Conservation (phyloP, 2,888 invertebrate genomes). For the Dicycla oo region DNA sequence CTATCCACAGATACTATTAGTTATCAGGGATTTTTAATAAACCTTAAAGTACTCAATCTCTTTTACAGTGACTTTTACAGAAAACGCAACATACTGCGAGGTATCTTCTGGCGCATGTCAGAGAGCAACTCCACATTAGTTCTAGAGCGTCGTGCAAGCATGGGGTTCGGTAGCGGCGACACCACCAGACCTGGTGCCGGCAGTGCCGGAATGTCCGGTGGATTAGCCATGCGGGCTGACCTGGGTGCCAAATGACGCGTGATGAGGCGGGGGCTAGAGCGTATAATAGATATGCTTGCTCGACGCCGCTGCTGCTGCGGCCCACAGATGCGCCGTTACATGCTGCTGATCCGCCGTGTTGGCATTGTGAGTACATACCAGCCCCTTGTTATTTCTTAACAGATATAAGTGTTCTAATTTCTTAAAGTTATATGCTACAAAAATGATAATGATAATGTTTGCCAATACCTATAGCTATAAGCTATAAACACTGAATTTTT, state of each 20-base stretch:
- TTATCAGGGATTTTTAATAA: too few relatives aligned
- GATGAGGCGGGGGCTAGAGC: conserved; percentile 86
- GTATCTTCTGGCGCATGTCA: conserved; percentile 87
- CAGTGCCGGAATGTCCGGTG: conserved; percentile 67
- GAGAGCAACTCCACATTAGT: conserved; percentile 83
- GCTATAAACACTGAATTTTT: too few relatives aligned
- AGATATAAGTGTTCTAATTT: too few relatives aligned
- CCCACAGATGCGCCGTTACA: conserved; percentile 82
- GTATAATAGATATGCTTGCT: conserved; percentile 87
- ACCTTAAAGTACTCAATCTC: too few relatives aligned
- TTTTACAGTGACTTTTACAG: conserved; percentile 82
- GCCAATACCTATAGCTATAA: too few relatives aligned
- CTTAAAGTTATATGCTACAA: too few relatives aligned
- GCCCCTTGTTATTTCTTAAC: too few relatives aligned
- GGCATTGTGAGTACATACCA: conserved; percentile 80
- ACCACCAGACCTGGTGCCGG: conserved; percentile 65
- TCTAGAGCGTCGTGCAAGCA: conserved; percentile 80
- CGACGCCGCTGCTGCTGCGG: conserved; percentile 79
- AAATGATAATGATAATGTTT: too few relatives aligned
- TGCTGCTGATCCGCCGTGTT: conserved; percentile 84
- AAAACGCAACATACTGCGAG: conserved; percentile 88
- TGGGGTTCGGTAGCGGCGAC: conserved; percentile 82
- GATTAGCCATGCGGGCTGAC: conserved; percentile 73
- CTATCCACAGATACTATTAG: too few relatives aligned
- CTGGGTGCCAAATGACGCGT: conserved; percentile 77